Base-by-base conservation (phyloP, 1,140 invertebrate genomes). In the Eumeta japonica region DNA sequence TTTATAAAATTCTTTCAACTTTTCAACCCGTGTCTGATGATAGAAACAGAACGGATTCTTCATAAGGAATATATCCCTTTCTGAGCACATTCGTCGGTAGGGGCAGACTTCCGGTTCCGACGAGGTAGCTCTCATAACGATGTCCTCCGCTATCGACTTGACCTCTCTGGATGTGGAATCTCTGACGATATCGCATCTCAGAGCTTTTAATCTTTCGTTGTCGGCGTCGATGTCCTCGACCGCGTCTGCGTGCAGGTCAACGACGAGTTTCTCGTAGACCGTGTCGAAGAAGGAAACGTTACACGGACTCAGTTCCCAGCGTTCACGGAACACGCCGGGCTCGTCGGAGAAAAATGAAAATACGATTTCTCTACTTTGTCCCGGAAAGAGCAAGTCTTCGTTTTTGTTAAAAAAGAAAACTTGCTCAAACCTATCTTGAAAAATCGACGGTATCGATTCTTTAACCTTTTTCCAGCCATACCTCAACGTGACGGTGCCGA, bases 341-440 rank as follows among this genome's bases (percentile, higher is more conserved):
- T 48, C 45, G 28, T 53, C 52, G 11, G 63, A 56, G 14, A 67
- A 31, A 43, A 66, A 74, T 1, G 58, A 71, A 31, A 74, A 60
- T 16, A 10, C 51, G 31, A 71, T 40, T 16, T 56, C 36, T 47
- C 52, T 66, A 3, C 35, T 47, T 39, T 74, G 62, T 4, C 70
- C 66, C 14, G 70, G 70, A 17, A 41, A 50, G 15, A 74, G 35
- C 1, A 67, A 46, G 43, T 67, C 56, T 59, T 74, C 66, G 28
- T 67, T 71, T 55, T 70, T 71, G 37, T 66, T 64, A 35, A 74
- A 74, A 44, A 64, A 74, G 45, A 71, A 74, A 4, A 70, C 62
- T 54, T 59, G 64, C 16, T 52, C 51, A n/a, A 52, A 45, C 15
- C 36, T 34, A 36, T 61, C 51, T 36, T 62, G 58, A 2, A 59